Evolutionary conservation across 2,797 vertebrate species (phyloP).

Genomic region (Pempheris klunzingeri): DNA sequence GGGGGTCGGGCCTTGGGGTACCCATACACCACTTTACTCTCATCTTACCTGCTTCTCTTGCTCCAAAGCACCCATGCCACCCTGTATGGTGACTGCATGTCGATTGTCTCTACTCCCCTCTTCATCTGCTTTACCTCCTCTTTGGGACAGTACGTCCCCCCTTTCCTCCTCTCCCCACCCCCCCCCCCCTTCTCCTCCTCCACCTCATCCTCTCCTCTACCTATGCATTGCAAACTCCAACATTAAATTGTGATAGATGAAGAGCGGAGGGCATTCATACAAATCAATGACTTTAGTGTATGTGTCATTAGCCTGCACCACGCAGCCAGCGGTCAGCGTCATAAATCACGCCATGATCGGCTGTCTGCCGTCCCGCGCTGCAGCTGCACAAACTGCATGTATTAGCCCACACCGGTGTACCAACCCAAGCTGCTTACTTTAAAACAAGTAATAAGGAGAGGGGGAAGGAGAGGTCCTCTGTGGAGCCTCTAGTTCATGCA

Average conservation of each 20-base stretch:
- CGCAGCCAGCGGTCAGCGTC: constrained; percentile 98
- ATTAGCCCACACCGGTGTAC: constrained; percentile 81
- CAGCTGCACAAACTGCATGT: constrained; percentile 82
- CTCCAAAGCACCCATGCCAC: not conserved
- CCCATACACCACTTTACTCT: constrained; percentile 72
- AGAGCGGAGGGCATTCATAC: constrained; percentile 99
- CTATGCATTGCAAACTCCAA: constrained; percentile 97
- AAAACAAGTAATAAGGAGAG: constrained; percentile 51
- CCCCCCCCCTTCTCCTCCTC: constrained; percentile 24
- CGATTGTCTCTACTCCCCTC: constrained; percentile 4
- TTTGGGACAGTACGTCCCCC: constrained; percentile 5
- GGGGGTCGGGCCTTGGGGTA: constrained; percentile 17
- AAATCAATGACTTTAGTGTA: constrained; percentile 99
- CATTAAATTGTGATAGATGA: constrained; percentile 99
- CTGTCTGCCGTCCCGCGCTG: constrained; percentile 92
- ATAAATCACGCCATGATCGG: constrained; percentile 99
- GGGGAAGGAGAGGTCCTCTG: constrained; percentile 29
- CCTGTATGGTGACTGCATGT: not conserved
- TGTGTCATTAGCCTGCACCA: constrained; percentile 99
- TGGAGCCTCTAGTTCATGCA: constrained; percentile 33
- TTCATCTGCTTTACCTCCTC: constrained; percentile 36
- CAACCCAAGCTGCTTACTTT: constrained; percentile 55
- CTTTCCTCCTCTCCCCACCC: not conserved
- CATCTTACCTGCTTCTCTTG: constrained; percentile 16
- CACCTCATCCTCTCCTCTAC: constrained; percentile 81